A percentile compares a stretch with the other conserved stretches of the same genome.
Evolutionary conservation across 2,888 invertebrate species (phyloP).

Genomic region (Odontothrips loti): DNA sequence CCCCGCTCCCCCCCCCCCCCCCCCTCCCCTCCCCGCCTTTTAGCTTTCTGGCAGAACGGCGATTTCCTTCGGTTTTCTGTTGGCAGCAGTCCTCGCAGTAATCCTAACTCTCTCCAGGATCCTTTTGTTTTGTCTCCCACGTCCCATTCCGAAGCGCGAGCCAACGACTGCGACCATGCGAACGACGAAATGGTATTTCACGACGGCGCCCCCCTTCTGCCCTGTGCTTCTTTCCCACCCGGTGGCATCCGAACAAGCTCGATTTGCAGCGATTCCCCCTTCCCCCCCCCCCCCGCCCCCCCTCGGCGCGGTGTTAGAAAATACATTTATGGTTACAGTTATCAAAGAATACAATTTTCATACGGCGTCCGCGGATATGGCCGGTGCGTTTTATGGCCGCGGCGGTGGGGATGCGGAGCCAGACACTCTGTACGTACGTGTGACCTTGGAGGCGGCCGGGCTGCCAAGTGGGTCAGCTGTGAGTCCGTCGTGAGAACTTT

Average conservation of each 20-base stretch:
- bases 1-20: not conserved
- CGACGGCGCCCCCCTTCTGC: not conserved
- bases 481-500: too few relatives aligned
- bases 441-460: not conserved
- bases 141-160: not conserved
- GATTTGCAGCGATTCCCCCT: not conserved
- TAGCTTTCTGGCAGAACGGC: not conserved
- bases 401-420: too few relatives aligned
- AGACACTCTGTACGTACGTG: too few relatives aligned
- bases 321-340: not conserved
- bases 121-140: constrained; percentile 11
- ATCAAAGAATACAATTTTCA: too few relatives aligned
- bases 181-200: constrained; percentile 1
- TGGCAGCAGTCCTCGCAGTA: not conserved
- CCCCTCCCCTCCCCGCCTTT: not conserved
- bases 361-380: too few relatives aligned
- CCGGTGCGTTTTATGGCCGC: too few relatives aligned
- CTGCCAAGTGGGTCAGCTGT: not conserved
- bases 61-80: constrained; percentile 6
- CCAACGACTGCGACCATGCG: not conserved
- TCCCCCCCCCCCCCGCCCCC: not conserved
- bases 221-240: not conserved
- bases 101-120: constrained; percentile 5
- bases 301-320: not conserved
- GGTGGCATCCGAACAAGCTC: too few relatives aligned